Conservation (phyloP, 2,888 invertebrate genomes). For the Hyalella azteca region DNA sequence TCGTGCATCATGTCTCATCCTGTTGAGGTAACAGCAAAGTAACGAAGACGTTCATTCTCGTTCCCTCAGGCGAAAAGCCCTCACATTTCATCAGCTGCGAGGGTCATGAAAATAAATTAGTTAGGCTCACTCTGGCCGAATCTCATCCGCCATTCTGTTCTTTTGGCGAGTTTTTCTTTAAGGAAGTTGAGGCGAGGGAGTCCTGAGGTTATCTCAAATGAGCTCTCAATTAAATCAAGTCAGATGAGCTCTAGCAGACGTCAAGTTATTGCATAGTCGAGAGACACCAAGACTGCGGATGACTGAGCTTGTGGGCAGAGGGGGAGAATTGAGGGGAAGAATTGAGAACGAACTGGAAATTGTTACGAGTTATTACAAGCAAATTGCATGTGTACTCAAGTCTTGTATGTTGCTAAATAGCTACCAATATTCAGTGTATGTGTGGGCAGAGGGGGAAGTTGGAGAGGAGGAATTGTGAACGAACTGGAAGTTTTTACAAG, state of each 20-base stretch:
- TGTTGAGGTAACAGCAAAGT: background rate
- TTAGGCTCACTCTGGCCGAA: background rate
- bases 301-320: no score
- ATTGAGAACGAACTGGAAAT: no score
- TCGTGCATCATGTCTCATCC: no score
- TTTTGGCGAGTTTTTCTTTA: background rate
- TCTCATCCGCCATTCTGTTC: slow-evolving; percentile 14
- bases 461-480: no score
- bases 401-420: no score
- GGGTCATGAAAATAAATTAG: slow-evolving; percentile 15
- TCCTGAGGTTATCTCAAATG: slow-evolving; percentile 11
- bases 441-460: no score
- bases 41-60: background rate
- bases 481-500: no score
- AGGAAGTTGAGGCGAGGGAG: background rate
- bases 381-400: no score
- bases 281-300: no score
- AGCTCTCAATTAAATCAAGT: slow-evolving; percentile 17
- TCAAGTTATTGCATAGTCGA: slow-evolving; percentile 4
- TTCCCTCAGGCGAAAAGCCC: background rate
- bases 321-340: no score
- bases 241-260: slow-evolving; percentile 19
- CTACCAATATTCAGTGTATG: no score
- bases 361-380: no score
- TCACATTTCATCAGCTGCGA: slow-evolving; percentile 17